Evolutionary conservation across 2,888 invertebrate species (phyloP).

Genomic region (Agrenia bidenticulata): DNA sequence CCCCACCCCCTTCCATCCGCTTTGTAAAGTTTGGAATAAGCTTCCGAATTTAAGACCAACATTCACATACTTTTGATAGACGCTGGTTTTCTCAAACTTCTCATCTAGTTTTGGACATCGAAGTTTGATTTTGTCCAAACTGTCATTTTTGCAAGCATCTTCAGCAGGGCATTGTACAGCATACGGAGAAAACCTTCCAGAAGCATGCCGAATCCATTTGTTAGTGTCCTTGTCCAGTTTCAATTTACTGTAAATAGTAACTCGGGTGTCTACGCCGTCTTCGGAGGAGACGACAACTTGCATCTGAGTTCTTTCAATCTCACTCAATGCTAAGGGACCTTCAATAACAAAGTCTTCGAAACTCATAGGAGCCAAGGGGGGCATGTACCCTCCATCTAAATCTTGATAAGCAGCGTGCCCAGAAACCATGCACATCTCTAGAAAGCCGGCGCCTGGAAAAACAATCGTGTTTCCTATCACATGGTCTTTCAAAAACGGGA

Average conservation of each 20-base stretch:
- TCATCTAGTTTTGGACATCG: neutral
- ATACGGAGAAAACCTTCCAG: neutral
- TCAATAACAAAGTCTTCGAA: slow-evolving; percentile 18
- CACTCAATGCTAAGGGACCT: slow-evolving; percentile 20
- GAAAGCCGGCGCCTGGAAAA: slow-evolving; percentile 41
- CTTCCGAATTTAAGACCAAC: slow-evolving; percentile 24
- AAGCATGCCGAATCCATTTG: slow-evolving; percentile 1
- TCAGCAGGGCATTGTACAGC: neutral
- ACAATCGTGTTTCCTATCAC: slow-evolving; percentile 32
- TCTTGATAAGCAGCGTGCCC: slow-evolving; percentile 24
- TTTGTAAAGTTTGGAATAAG: slow-evolving; percentile 11
- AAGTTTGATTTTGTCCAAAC: neutral
- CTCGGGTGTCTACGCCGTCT: neutral
- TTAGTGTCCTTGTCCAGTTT: neutral
- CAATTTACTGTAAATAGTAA: neutral
- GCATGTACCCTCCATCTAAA: slow-evolving; percentile 1
- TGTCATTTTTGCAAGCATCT: neutral
- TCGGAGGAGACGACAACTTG: slow-evolving; percentile 22
- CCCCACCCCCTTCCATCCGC: too few species aligned
- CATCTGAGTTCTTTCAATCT: slow-evolving; percentile 11
- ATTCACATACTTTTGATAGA: slow-evolving; percentile 12
- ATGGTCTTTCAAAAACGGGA: slow-evolving; percentile 36
- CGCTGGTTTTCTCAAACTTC: slow-evolving; percentile 4
- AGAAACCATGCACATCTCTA: slow-evolving; percentile 36
- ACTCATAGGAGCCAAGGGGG: slow-evolving; percentile 19